Base-by-base conservation (phyloP, 2,797 vertebrate species). In the Syngnathus rostellatus region DNA sequence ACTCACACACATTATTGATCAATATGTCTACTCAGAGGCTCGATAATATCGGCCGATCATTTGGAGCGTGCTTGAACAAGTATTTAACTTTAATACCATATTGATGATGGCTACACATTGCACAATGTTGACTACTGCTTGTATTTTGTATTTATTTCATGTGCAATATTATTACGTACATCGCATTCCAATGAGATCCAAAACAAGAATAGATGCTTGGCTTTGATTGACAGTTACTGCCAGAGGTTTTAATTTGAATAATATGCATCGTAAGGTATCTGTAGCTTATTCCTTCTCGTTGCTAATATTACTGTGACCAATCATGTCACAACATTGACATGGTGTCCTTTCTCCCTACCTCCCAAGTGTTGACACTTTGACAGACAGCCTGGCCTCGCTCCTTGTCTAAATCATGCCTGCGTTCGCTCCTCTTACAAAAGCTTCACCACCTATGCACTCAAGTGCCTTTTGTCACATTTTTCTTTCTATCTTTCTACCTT, bases 281-380 rank as follows among this genome's bases (percentile, higher is more conserved):
- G 50, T 6, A 21, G n/a, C n/a, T 10, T n/a, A 21, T 21, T 10
- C 19, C n/a, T 3, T 21, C 19, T n/a, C n/a, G 55, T 31, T 5
- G 25, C 54, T 78, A 43, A 83, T 73, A 77, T 84, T 76, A 38
- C 80, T 81, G 83, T 83, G 86, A 83, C 78, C 86, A 88, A 86
- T 88, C 86, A 83, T 74, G 81, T 88, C 87, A 81, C 73, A 84
- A 78, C 76, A 69, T 74, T 74, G 68, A 48, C 76, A 64, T 78
- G 68, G 67, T 66, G 31, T 31, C 31, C 31, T 31, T 31, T 31
- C 31, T 31, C 31, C 31, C 31, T 4, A 0, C 31, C 81, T 73
- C 41, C 67, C 73, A 37, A n/a, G 9, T 8, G 19, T 23, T 46
- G 61, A 8, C 21, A 31, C 46, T 31, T 63, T 45, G 41, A 14